Percentiles rank a stretch among this genome's conserved stretches.
Evolutionary conservation across 2,888 invertebrate genomes (phyloP).

Genomic region (Sisyra terminalis): DNA sequence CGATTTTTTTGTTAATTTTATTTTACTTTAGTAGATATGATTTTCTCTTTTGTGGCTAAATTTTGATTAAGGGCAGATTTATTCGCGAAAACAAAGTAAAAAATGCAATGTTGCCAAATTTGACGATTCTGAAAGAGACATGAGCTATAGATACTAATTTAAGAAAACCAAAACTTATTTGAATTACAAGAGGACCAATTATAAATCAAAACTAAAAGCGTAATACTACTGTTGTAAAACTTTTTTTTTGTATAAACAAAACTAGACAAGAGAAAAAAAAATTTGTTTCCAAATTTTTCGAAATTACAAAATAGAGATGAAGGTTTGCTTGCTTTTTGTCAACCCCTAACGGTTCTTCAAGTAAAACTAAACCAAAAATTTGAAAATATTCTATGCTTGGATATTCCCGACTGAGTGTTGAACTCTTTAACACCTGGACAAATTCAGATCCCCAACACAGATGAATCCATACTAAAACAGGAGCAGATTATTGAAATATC

Average conservation of each 20-base stretch:
- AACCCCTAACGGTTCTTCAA: conserved; percentile 12
- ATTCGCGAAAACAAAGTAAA: too few relatives aligned
- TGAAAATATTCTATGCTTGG: conserved; percentile 11
- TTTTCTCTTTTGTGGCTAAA: too few relatives aligned
- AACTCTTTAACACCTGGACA: conserved; percentile 8
- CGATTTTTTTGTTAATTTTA: too few relatives aligned
- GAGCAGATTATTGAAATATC: conserved; percentile 12
- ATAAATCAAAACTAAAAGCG: conserved; percentile 14
- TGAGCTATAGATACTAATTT: too few relatives aligned
- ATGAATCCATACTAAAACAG: conserved; percentile 10
- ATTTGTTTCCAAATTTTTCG: conserved; percentile 10
- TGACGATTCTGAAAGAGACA: too few relatives aligned
- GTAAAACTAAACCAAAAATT: conserved; percentile 11
- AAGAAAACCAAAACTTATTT: too few relatives aligned
- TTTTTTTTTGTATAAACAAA: conserved; percentile 12
- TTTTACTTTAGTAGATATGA: too few relatives aligned
- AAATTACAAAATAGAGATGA: conserved; percentile 9
- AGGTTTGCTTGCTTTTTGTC: conserved; percentile 10
- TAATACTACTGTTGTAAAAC: conserved; percentile 13
- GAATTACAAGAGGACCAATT: too few relatives aligned
- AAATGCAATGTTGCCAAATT: too few relatives aligned
- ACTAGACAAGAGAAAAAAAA: conserved; percentile 12
- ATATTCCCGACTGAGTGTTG: conserved; percentile 11
- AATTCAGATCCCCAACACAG: conserved; percentile 8
- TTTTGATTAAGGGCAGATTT: too few relatives aligned